Evolutionary conservation across 2,888 invertebrate species (phyloP).

Genomic region (Drosophila pegasa): DNA sequence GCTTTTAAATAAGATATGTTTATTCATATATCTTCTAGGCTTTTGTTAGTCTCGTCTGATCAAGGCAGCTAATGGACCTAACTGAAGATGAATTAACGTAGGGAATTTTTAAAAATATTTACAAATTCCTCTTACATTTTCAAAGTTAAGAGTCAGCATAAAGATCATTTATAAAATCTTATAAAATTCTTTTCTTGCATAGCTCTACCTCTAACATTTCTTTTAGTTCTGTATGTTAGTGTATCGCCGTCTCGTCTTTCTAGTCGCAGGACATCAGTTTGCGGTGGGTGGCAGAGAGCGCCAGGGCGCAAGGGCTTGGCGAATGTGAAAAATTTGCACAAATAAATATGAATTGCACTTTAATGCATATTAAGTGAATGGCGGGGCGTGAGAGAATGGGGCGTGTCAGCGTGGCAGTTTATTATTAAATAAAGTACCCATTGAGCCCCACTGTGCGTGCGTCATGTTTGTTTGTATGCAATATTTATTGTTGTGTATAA

Average conservation of each 20-base stretch:
- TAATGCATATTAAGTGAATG: conserved; percentile 74
- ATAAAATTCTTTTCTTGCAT: neutral
- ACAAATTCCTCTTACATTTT: too few relatives aligned
- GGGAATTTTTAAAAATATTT: too few relatives aligned
- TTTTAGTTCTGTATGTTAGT: neutral
- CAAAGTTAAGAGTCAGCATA: too few relatives aligned
- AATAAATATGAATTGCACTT: conserved; percentile 80
- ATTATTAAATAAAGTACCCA: conserved; percentile 73
- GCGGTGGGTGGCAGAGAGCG: conserved; percentile 11
- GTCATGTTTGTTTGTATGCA: conserved; percentile 67
- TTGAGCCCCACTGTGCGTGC: conserved; percentile 65
- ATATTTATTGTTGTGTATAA: conserved; percentile 80
- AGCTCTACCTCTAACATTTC: neutral
- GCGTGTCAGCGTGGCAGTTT: conserved; percentile 51
- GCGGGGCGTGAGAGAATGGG: conserved; percentile 22
- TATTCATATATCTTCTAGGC: too few relatives aligned
- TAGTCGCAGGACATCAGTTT: conserved; percentile 19
- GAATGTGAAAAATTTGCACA: conserved; percentile 77
- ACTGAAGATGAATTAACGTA: too few relatives aligned
- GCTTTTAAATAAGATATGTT: too few relatives aligned
- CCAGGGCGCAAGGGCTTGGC: conserved; percentile 12
- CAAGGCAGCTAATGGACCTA: too few relatives aligned
- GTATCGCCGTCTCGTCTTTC: conserved; percentile 25
- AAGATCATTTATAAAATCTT: too few relatives aligned
- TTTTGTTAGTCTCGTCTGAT: too few relatives aligned